These are phyloP conservation scores for Xestobium rufovillosum DNA, from an alignment of 2,888 invertebrate species.

Conservation along the genomic window DNA sequence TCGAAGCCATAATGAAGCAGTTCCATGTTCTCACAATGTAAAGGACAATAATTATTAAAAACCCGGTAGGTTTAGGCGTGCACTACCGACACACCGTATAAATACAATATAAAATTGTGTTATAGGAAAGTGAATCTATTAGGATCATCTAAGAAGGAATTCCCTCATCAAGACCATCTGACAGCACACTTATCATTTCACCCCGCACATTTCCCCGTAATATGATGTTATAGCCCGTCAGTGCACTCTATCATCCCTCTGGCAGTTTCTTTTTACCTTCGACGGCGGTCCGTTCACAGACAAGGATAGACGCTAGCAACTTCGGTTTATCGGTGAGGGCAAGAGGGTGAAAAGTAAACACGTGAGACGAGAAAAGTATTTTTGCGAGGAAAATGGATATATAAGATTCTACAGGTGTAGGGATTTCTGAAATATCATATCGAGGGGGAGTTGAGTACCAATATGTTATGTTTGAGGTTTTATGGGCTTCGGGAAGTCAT, in stretches of 20 bases:
- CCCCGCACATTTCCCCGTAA: constrained; percentile 37
- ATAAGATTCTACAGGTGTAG: constrained; percentile 39
- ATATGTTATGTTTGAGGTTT: constrained; percentile 38
- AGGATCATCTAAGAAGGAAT: constrained; percentile 28
- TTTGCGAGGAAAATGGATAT: constrained; percentile 19
- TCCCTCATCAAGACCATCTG: constrained; percentile 36
- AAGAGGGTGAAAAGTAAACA: neutral
- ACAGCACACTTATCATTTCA: constrained; percentile 41
- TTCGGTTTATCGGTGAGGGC: neutral
- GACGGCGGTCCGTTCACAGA: too few species aligned
- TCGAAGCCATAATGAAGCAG: too few species aligned
- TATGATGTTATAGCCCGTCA: constrained; percentile 45
- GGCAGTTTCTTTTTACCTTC: constrained; percentile 10
- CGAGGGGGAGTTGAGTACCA: constrained; percentile 37
- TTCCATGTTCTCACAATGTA: too few species aligned
- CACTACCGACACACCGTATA: too few species aligned
- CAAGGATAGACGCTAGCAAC: neutral
- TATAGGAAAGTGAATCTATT: constrained; percentile 5
- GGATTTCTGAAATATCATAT: constrained; percentile 41
- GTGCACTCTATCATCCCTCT: constrained; percentile 41
- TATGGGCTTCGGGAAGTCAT: constrained; percentile 38
- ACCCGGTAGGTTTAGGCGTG: too few species aligned
- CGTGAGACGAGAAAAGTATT: constrained; percentile 10
- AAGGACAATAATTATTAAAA: too few species aligned
- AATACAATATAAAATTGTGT: too few species aligned